A percentile compares a stretch with the other conserved stretches of the same genome.
Evolutionary conservation across 2,888 invertebrate species (phyloP).

Genomic region (Peribatodes rhomboidaria): DNA sequence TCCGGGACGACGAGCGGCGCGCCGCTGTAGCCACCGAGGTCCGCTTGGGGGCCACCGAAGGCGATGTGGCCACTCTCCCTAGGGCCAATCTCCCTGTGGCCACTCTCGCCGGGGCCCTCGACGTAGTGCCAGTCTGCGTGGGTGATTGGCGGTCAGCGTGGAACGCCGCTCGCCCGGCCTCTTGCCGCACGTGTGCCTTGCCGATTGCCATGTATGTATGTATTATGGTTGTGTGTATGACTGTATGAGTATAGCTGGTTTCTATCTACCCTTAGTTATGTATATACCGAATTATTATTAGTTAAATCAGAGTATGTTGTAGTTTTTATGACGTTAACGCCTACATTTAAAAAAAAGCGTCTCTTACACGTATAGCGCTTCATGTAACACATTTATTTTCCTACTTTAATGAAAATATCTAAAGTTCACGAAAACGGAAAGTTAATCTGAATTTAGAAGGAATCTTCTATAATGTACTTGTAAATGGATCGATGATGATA

Average conservation of each 20-base stretch:
- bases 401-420: too few species aligned
- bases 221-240: conserved; percentile 11
- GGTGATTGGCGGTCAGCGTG: conserved; percentile 12
- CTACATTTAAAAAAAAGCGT: too few species aligned
- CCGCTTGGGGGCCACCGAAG: conserved; percentile 39
- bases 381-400: too few species aligned
- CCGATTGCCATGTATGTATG: too few species aligned
- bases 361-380: too few species aligned
- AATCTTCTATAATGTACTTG: not conserved
- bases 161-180: conserved; percentile 12
- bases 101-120: conserved; percentile 62
- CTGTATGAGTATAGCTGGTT: not conserved
- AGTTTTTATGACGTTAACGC: too few species aligned
- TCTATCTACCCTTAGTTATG: too few species aligned
- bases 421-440: too few species aligned
- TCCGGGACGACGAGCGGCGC: conserved; percentile 46
- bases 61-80: conserved; percentile 30
- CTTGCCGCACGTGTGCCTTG: conserved; percentile 7
- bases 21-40: conserved; percentile 41
- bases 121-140: conserved; percentile 73
- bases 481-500: not conserved
- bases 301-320: too few species aligned
- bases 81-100: conserved; percentile 54
- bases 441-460: too few species aligned
- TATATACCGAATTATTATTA: too few species aligned